phyloP scores from a whole-genome alignment of 2,113 vertebrate species.

The Brachypodius melanocephalos region DNA sequence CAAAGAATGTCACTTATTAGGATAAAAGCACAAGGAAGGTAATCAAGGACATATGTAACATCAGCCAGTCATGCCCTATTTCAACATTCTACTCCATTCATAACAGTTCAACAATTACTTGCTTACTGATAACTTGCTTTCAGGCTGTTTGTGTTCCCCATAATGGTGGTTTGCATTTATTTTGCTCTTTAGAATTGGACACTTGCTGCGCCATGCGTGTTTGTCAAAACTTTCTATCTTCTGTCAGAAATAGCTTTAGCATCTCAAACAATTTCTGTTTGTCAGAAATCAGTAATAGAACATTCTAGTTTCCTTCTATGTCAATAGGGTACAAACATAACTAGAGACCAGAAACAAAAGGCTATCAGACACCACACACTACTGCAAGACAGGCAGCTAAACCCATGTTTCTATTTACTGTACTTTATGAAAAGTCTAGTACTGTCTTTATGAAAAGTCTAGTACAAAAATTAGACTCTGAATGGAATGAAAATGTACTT shows the following conservation, averaged over 20 bases:
- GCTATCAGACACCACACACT: neutral
- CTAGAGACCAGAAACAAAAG: slow-evolving; percentile 49
- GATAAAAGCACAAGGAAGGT: slow-evolving; percentile 99
- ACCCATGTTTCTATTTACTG: neutral
- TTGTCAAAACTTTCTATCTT: slow-evolving; percentile 85
- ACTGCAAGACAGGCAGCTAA: neutral
- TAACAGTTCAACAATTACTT: slow-evolving; percentile 95
- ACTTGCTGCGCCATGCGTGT: slow-evolving; percentile 83
- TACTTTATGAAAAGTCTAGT: neutral
- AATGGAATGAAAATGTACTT: neutral
- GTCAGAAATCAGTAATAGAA: slow-evolving; percentile 68
- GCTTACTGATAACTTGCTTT: slow-evolving; percentile 95
- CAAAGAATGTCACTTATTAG: slow-evolving; percentile 99
- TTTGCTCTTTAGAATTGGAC: slow-evolving; percentile 93
- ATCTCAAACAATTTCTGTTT: slow-evolving; percentile 74
- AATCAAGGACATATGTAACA: slow-evolving; percentile 99
- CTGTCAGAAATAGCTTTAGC: slow-evolving; percentile 80
- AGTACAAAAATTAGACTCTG: neutral
- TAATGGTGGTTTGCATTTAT: slow-evolving; percentile 93
- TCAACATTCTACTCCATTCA: slow-evolving; percentile 88
- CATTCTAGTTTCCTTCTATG: slow-evolving; percentile 60
- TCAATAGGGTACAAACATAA: slow-evolving; percentile 60
- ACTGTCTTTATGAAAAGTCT: neutral
- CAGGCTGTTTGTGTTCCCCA: slow-evolving; percentile 89
- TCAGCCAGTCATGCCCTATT: slow-evolving; percentile 95